These are phyloP conservation scores for Globodera rostochiensis DNA, from an alignment of 1,140 invertebrate genomes.

Conservation along the genomic window DNA sequence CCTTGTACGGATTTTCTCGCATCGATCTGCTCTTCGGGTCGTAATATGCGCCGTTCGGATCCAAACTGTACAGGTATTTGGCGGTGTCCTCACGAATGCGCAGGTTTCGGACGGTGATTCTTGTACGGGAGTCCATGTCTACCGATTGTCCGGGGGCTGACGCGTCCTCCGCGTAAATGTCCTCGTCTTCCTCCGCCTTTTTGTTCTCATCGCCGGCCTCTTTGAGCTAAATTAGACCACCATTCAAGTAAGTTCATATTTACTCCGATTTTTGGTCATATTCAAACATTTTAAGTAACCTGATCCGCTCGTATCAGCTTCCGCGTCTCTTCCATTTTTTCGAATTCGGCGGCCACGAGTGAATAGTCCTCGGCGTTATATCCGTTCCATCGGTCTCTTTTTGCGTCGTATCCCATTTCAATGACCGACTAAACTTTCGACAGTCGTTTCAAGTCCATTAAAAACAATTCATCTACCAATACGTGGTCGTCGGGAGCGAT, in stretches of 20 bases:
- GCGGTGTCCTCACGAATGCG: conserved; percentile 97
- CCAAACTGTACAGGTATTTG: conserved; percentile 91
- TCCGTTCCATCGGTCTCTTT: conserved; percentile 95
- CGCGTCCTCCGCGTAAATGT: conserved; percentile 76
- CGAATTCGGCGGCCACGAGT: conserved; percentile 81
- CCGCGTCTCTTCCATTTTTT: conserved; percentile 83
- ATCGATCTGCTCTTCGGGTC: conserved; percentile 91
- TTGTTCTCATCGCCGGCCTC: conserved; percentile 63
- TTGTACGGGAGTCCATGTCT: conserved; percentile 93
- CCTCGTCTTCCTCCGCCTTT: conserved; percentile 67
- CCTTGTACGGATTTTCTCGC: conserved; percentile 86
- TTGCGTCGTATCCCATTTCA: conserved; percentile 73
- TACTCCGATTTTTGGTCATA: background rate
- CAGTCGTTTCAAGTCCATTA: background rate
- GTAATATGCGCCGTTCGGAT: conserved; percentile 95
- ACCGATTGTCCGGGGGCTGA: conserved; percentile 76
- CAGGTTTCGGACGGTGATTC: conserved; percentile 91
- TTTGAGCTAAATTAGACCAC: conserved; percentile 44
- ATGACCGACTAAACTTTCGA: conserved; percentile 70
- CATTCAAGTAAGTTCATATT: too few relatives aligned
- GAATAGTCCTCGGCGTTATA: conserved; percentile 85
- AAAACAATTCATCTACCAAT: conserved; percentile 20
- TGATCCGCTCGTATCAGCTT: conserved; percentile 59
- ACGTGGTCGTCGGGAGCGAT: conserved; percentile 84
- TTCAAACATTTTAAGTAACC: conserved; percentile 14